Evolutionary conservation across 2,113 vertebrate genomes (phyloP), one percentile per base, ranked within the genome.

Genomic region (Etia nguti): DNA sequence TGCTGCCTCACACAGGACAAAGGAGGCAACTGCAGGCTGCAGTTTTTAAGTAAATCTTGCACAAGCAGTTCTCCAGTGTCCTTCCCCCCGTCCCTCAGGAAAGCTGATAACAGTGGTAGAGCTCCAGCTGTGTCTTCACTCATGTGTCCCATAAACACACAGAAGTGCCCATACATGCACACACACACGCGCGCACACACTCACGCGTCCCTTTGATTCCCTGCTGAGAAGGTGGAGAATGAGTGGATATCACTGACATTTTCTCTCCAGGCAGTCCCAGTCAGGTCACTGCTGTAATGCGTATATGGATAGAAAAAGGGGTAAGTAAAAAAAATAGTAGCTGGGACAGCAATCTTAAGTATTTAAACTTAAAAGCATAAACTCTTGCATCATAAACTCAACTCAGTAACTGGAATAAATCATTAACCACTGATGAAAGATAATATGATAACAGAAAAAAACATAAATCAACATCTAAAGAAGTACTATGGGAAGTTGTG

Each of bases 1-100:
- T 96, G 94, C 95, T 94, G 94, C 94, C 95, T 89, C 95, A 92
- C 87, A 31, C 94, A 96, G 96, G 96, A 94, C 77, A 54, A 88
- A 81, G 55, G 52, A 1, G 82, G 92, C 22, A 79, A 95, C 92
- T 92, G 88, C 93, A 93, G 77, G 4, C 62, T 68, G 34, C 20
- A 18, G 55, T 56, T 43, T 85, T 70, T 57, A 75, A 73, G 75
- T 88, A 89, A 92, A 89, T 92, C 84, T 92, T 87, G 89, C 73
- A 89, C 83, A 79, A 92, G 86, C 87, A 20, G 62, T 36, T 86
- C 91, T 92, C 85, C 59, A 57, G 68, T 89, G 87, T 90, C 90
- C 88, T 92, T 90, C 85, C n/a, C n/a, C 38, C 20, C 15, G 18
- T 92, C 87, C 90, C 90, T 88, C 55, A 82, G 87, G 89, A 88